phyloP scores from a whole-genome alignment of 2,113 vertebrate genomes.

The Microtus montanus region DNA sequence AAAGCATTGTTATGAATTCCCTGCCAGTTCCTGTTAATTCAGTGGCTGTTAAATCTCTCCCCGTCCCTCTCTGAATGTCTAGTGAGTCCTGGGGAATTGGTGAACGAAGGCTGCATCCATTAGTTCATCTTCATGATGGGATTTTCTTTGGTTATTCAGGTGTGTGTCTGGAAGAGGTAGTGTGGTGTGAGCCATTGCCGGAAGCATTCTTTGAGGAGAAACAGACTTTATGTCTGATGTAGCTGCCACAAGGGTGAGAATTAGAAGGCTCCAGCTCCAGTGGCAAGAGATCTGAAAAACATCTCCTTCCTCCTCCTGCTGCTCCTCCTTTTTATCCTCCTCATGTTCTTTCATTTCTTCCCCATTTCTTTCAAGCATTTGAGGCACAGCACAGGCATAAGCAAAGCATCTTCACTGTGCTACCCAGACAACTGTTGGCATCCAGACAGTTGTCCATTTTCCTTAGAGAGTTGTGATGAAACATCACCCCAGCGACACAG shows the following conservation, averaged over 20 bases:
- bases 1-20: neutral
- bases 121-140: neutral
- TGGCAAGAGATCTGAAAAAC: neutral
- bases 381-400: neutral
- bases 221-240: neutral
- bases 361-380: neutral
- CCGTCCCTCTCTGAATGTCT: neutral
- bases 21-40: neutral
- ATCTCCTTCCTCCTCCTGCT: neutral
- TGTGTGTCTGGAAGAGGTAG: neutral
- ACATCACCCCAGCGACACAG: neutral
- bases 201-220: neutral
- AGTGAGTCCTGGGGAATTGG: neutral
- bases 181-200: neutral
- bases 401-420: neutral
- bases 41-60: neutral
- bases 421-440: neutral
- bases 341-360: neutral
- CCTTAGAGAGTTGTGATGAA: neutral
- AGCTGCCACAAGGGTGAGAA: neutral
- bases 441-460: neutral
- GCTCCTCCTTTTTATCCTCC: neutral
- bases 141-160: neutral
- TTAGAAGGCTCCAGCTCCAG: neutral
- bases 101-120: neutral